These are phyloP conservation scores for Neoscelio sp. DNA, from an alignment of 2,888 invertebrate genomes.

Conservation along the genomic window DNA sequence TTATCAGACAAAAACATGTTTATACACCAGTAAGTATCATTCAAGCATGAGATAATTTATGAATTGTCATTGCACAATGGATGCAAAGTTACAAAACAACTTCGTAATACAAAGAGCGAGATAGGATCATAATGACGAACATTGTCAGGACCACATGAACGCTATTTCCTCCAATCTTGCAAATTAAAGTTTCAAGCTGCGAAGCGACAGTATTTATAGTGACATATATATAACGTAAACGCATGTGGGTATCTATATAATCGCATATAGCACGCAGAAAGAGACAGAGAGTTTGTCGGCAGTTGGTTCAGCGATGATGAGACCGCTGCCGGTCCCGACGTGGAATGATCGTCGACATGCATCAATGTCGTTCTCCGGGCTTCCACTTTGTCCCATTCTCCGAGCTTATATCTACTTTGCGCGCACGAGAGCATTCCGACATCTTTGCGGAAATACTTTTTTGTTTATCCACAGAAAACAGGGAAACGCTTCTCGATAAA, in stretches of 20 bases:
- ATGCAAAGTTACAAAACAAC: background rate
- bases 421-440: constrained; percentile 15
- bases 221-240: constrained; percentile 65
- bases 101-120: constrained; percentile 5
- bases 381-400: constrained; percentile 59
- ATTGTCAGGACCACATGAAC: constrained; percentile 33
- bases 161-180: constrained; percentile 48
- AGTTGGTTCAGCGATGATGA: constrained; percentile 68
- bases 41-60: no score
- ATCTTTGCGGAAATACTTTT: constrained; percentile 37
- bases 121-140: constrained; percentile 18
- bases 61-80: no score
- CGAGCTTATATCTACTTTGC: constrained; percentile 34
- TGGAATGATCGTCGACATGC: constrained; percentile 72
- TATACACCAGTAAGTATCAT: no score
- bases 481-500: background rate
- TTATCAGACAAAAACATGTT: no score
- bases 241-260: constrained; percentile 53
- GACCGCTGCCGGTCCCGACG: constrained; percentile 64
- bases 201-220: constrained; percentile 70
- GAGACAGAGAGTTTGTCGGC: constrained; percentile 63
- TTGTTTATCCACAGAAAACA: constrained; percentile 8
- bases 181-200: constrained; percentile 61
- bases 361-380: constrained; percentile 69
- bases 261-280: constrained; percentile 52